Conservation (phyloP, 2,888 invertebrate species). For the Encarsia formosa region DNA sequence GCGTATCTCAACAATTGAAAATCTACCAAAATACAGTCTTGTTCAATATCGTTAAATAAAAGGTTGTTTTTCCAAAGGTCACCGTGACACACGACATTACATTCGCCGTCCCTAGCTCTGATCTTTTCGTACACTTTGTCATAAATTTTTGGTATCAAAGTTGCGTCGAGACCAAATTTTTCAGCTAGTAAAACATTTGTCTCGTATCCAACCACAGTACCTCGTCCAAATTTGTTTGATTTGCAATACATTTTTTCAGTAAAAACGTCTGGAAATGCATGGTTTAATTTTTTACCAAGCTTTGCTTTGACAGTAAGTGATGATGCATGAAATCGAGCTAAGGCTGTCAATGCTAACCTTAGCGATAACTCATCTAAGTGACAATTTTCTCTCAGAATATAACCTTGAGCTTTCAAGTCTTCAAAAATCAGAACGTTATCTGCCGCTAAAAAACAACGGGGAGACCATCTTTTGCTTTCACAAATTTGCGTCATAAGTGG, state of each 20-base stretch:
- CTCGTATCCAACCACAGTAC: background rate
- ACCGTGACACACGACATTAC: conserved; percentile 33
- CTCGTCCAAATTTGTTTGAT: background rate
- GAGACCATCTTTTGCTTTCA: conserved; percentile 32
- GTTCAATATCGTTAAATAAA: background rate
- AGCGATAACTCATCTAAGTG: conserved; percentile 28
- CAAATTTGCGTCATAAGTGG: background rate
- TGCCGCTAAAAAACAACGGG: conserved; percentile 42
- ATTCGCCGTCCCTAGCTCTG: conserved; percentile 51
- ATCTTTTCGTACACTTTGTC: conserved; percentile 58
- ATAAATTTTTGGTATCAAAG: background rate
- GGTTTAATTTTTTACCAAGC: background rate
- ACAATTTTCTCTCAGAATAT: conserved; percentile 31
- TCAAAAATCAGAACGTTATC: conserved; percentile 48
- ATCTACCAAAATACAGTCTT: conserved; percentile 13
- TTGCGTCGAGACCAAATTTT: background rate
- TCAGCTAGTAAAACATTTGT: background rate
- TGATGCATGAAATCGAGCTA: conserved; percentile 39
- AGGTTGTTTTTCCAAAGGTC: conserved; percentile 18
- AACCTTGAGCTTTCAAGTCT: conserved; percentile 44
- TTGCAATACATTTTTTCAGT: background rate
- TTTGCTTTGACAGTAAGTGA: conserved; percentile 36
- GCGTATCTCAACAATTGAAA: conserved; percentile 17
- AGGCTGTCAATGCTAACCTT: conserved; percentile 30
- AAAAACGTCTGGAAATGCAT: conserved; percentile 8